Conservation (phyloP, 2,113 vertebrate genomes). For the Polyodon spathula region DNA sequence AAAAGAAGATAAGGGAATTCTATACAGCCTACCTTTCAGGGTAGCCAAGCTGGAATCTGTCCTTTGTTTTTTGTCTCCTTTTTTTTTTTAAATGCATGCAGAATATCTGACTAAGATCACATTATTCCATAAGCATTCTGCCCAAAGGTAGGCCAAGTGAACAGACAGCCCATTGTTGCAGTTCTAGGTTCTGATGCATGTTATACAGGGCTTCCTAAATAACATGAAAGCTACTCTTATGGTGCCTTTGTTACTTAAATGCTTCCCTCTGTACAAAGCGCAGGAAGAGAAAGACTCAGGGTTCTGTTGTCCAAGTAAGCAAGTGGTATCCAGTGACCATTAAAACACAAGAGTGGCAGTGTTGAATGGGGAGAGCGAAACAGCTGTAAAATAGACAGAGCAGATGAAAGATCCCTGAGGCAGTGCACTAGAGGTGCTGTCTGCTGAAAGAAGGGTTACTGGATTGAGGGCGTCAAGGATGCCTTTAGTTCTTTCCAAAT, state of each 20-base stretch:
- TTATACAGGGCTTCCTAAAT: constrained; percentile 37
- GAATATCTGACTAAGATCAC: constrained; percentile 54
- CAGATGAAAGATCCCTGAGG: too few relatives aligned
- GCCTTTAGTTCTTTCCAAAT: too few relatives aligned
- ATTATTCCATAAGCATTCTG: constrained; percentile 44
- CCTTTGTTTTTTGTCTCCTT: constrained; percentile 18
- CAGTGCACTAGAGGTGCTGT: too few relatives aligned
- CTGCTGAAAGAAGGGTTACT: too few relatives aligned
- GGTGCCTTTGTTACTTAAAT: constrained; percentile 33
- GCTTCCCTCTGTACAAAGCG: constrained; percentile 30
- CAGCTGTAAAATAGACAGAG: constrained; percentile 53
- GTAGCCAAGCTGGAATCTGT: constrained; percentile 25
- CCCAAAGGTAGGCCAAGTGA: constrained; percentile 50
- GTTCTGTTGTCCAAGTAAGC: constrained; percentile 24
- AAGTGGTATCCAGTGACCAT: constrained; percentile 27
- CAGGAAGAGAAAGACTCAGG: constrained; percentile 26
- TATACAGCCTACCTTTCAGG: constrained; percentile 26
- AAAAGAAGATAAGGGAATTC: constrained; percentile 16
- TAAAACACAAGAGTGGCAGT: constrained; percentile 26
- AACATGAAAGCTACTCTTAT: constrained; percentile 36
- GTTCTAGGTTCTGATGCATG: constrained; percentile 31
- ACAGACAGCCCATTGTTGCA: constrained; percentile 57
- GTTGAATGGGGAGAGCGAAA: constrained; percentile 39
- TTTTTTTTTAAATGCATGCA: constrained; percentile 40
- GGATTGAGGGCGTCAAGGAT: too few relatives aligned